Base-by-base conservation (phyloP, 2,888 invertebrate genomes). In the Coenonympha arcania region DNA sequence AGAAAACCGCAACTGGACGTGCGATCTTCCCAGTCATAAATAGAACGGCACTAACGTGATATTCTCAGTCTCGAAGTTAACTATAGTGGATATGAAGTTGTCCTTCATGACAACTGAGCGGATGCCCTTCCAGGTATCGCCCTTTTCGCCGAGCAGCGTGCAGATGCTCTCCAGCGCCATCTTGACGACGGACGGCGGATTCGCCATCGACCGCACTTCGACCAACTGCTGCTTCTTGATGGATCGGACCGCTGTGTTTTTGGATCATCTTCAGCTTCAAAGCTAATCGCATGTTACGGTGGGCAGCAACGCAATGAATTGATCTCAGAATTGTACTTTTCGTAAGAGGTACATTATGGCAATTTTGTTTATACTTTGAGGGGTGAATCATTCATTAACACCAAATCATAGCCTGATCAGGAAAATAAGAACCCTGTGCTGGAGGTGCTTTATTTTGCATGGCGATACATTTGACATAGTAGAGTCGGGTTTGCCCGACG, bases 141-240 rank as follows among this genome's bases (percentile, higher is more conserved):
- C 93, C 66, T 90, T 93, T 82, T 97, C 96, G 60, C 95, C 96
- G 65, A 98, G 91, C 67, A 98, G 89, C 57, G 95, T 91, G 86
- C 97, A 97, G 70, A 98, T 95, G 37, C 96, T 95, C 85, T 98
- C 97, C 66, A 98, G 89, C 60, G 97, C 96, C 88, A 97, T 89
- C 81, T 96, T 96, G 60, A 98, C 96, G 59, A 93, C 90, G 46
- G 92, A 91, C 43, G 98, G 97, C 51, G 98, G 98, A 88, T 96
- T 96, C 57, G 94, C 94, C 94, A 98, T 95, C 20, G 96, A 95
- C 57, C 95, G 90, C 61, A 98, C 94, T 81, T 98, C 98, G 55
- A 96, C 96, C 71, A 98, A 88, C 79, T 98, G 95, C 79, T 96
- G 95, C 83, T 96, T 96, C 90, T 95, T 96, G 88, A 98, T 98